Percentiles rank a stretch among this genome's conserved stretches.
These are phyloP conservation scores for Plectropomus leopardus DNA, from an alignment of 2,113 vertebrate species.

Conservation along the genomic window DNA sequence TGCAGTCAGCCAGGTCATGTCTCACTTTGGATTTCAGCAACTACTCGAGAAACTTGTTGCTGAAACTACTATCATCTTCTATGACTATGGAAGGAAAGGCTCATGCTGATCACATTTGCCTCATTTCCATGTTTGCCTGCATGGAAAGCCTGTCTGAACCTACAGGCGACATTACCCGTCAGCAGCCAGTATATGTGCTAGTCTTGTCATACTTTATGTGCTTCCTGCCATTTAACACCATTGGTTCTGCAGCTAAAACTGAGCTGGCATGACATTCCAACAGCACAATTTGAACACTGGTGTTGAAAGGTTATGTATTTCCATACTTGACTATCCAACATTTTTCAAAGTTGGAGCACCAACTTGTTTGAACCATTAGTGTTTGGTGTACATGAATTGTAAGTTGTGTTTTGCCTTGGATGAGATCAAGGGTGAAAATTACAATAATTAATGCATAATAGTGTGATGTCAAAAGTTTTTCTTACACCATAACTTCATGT, in stretches of 20 bases:
- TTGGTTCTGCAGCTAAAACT: conserved; percentile 35
- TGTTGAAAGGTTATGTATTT: conserved; percentile 17
- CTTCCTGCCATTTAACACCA: conserved; percentile 16
- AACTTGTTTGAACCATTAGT: background rate
- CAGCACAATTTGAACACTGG: background rate
- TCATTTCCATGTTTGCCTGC: conserved; percentile 32
- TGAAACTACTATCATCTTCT: conserved; percentile 28
- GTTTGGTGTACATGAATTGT: background rate
- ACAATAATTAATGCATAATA: background rate
- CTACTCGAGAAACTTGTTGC: background rate
- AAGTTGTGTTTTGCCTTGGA: background rate
- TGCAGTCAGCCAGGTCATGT: background rate
- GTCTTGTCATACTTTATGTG: background rate
- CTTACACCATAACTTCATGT: background rate
- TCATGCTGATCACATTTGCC: conserved; percentile 34
- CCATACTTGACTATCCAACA: background rate
- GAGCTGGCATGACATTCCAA: background rate
- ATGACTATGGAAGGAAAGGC: background rate
- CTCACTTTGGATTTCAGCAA: conserved; percentile 10
- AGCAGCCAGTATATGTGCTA: background rate
- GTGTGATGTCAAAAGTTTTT: background rate
- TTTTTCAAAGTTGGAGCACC: background rate
- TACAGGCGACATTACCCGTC: conserved; percentile 11
- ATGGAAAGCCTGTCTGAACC: conserved; percentile 25
- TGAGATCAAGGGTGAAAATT: background rate